Conservation (phyloP, 2,888 invertebrate genomes). For the Epsilonema sp. region DNA sequence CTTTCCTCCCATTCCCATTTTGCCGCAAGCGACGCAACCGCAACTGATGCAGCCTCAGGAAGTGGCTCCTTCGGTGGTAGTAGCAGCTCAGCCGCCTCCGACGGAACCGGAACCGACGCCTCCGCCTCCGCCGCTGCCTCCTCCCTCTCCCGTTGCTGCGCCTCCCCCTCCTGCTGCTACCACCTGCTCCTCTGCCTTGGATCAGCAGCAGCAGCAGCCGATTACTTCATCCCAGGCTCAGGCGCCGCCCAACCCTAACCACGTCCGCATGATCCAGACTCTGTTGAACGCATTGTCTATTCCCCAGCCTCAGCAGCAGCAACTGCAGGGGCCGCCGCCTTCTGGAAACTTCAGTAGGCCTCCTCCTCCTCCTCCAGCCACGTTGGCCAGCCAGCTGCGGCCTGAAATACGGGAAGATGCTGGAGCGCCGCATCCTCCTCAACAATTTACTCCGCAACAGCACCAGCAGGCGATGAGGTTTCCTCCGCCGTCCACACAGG, state of each 20-base stretch:
- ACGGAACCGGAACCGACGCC: not conserved
- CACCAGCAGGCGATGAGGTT: no score
- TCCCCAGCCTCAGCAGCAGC: not conserved
- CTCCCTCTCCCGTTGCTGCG: not conserved
- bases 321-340: not conserved
- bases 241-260: not conserved
- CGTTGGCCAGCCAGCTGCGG: not conserved
- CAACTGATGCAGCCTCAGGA: no score
- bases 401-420: no score
- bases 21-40: no score
- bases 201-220: not conserved
- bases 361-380: not conserved
- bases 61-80: no score
- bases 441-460: no score
- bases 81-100: no score
- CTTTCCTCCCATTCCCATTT: no score
- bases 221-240: not conserved
- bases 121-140: slow-evolving; percentile 4
- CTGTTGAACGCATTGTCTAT: not conserved
- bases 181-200: not conserved
- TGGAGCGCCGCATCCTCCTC: no score
- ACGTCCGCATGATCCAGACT: not conserved
- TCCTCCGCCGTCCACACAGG: no score
- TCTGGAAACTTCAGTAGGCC: not conserved
- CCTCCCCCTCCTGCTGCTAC: not conserved